A percentile compares a stretch with the other conserved stretches of the same genome.
Evolutionary conservation across 2,797 vertebrate genomes (phyloP).

Genomic region (Diceros bicornis): DNA sequence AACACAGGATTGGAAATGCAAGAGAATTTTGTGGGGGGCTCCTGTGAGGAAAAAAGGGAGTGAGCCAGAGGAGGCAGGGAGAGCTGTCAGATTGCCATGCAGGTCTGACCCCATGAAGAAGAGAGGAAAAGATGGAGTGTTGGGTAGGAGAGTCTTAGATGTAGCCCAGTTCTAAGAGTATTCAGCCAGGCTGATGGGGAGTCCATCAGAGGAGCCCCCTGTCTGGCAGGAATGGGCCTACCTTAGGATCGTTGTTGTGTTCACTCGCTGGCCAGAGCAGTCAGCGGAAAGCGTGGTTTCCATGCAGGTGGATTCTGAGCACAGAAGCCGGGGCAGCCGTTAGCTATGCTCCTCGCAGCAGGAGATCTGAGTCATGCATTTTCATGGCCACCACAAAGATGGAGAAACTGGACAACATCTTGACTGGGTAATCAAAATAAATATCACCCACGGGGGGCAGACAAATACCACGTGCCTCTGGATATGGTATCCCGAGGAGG

Average conservation of each 20-base stretch:
- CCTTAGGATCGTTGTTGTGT: background rate
- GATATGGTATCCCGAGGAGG: background rate
- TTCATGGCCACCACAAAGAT: background rate
- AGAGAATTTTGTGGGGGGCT: background rate
- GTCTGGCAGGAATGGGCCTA: background rate
- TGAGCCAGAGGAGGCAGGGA: background rate
- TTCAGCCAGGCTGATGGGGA: background rate
- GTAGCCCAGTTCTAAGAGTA: background rate
- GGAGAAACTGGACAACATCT: background rate
- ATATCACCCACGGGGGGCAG: background rate
- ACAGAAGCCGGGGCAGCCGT: rapidly evolving
- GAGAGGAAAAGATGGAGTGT: background rate
- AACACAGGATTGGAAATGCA: background rate
- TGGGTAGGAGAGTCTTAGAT: background rate
- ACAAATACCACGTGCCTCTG: background rate
- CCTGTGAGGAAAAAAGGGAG: background rate
- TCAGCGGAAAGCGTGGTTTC: background rate
- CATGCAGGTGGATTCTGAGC: background rate
- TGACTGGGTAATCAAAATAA: background rate
- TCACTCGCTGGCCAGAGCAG: background rate
- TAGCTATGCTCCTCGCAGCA: background rate
- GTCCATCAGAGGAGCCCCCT: background rate
- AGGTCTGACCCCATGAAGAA: background rate
- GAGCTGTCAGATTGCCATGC: background rate
- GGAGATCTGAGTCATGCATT: background rate